These are phyloP conservation scores for Tapirus indicus DNA, from an alignment of 2,797 vertebrate species.

Conservation along the genomic window DNA sequence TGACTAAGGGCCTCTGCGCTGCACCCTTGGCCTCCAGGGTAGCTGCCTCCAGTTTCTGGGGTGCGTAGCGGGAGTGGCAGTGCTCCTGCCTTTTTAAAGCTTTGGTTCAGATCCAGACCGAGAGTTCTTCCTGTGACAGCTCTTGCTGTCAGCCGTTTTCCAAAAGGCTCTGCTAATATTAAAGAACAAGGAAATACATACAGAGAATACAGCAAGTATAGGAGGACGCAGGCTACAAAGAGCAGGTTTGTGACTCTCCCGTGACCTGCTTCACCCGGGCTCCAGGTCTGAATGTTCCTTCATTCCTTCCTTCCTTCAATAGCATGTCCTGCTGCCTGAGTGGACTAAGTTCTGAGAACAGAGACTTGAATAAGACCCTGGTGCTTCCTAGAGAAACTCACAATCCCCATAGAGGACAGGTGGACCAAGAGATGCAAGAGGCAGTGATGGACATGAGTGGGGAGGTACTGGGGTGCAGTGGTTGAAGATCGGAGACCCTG, in stretches of 20 bases:
- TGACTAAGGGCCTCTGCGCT: not conserved
- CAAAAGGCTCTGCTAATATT: conserved; percentile 1
- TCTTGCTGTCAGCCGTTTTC: conserved; percentile 18
- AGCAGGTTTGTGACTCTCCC: not conserved
- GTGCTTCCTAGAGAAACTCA: not conserved
- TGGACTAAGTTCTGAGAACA: not conserved
- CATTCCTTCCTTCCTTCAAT: not conserved
- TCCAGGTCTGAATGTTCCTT: not conserved
- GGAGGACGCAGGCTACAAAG: not conserved
- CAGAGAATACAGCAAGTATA: not conserved
- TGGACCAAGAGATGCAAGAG: not conserved
- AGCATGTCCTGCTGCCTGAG: not conserved
- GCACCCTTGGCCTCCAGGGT: not conserved
- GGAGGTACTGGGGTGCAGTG: not conserved
- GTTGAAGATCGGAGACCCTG: not conserved
- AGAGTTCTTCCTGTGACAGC: not conserved
- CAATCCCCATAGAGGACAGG: not conserved
- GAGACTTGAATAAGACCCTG: not conserved
- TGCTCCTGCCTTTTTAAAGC: not conserved
- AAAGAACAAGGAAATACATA: not conserved
- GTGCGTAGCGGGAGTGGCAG: not conserved
- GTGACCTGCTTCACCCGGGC: not conserved
- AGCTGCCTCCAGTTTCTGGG: not conserved
- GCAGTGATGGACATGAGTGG: not conserved
- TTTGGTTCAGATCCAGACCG: not conserved